Base-by-base conservation (phyloP, 2,888 invertebrate genomes). In the Oxystoma pomonae region DNA sequence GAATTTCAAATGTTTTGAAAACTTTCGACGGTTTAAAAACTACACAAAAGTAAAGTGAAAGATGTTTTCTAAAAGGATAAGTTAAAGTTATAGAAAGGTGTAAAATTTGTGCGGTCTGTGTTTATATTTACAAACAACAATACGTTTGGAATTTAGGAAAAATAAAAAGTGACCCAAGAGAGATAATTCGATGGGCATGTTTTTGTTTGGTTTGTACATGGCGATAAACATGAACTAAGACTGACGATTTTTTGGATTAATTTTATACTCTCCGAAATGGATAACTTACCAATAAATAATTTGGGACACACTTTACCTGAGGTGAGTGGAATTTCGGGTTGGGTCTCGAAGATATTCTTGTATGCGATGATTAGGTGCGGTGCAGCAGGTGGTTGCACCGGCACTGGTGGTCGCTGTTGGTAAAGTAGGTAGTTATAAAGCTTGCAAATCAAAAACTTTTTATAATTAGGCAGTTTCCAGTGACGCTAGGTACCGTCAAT, bases 211-310 rank as follows among this genome's bases (percentile, higher is more conserved):
- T 35, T 35, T 35, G 35, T 35, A 12, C 35, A 12, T 35, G 35
- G 12, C 35, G 3, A 7, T 35, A 7, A 35, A 12, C 35, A 7
- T 3, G 12, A 35, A 35, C 35, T 12, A n/a, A n/a, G 35, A 7
- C 35, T 35, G 3, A 35, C 12, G 17, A 17, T 1, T 58, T 52
- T 58, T 18, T 53, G 20, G 53, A n/a, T 9, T 52, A 18, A 22
- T 22, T 58, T 22, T 53, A 58, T 53, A 35, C 20, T 53, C 35
- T n/a, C 17, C 18, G 61, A 60, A 59, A 78, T 77, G 77, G 77
- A 78, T 72, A 75, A 76, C 66, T 70, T 78, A 58, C 72, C 76
- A 20, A 76, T 74, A 65, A 77, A 78, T 67, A 78, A 78, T 72
- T 69, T 78, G 66, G 72, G 74, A 58, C 69, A 74, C 20, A 76